Evolutionary conservation across 2,888 invertebrate genomes (phyloP).

Genomic region (Leptinotarsa rubiginosa): DNA sequence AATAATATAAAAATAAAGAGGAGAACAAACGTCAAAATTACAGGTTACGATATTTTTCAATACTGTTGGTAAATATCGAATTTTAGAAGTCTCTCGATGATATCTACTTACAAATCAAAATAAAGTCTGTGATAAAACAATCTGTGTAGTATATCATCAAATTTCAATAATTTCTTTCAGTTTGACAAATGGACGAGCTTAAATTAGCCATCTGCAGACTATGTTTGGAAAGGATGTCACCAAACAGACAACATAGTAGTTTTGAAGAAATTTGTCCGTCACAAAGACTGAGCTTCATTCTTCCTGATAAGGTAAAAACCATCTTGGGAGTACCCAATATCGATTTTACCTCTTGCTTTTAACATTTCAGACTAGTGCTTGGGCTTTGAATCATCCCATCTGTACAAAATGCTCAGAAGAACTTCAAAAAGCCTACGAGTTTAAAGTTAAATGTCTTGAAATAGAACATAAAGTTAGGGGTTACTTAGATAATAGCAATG

Average conservation of each 20-base stretch:
- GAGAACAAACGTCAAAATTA: too few relatives aligned
- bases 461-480: not conserved
- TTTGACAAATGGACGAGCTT: slow-evolving; percentile 6
- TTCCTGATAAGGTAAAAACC: not conserved
- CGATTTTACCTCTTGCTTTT: too few relatives aligned
- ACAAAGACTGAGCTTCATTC: not conserved
- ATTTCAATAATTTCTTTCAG: not conserved
- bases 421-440: not conserved
- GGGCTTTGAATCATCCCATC: not conserved
- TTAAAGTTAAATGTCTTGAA: slow-evolving; percentile 11
- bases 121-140: too few relatives aligned
- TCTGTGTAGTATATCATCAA: not conserved
- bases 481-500: not conserved
- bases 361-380: not conserved
- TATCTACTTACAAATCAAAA: too few relatives aligned
- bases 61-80: too few relatives aligned
- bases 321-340: not conserved
- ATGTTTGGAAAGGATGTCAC: not conserved
- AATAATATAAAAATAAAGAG: too few relatives aligned
- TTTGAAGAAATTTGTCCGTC: not conserved
- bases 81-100: too few relatives aligned
- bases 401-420: not conserved
- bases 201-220: slow-evolving; percentile 5
- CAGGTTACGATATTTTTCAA: too few relatives aligned
- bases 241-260: not conserved